phyloP scores from a whole-genome alignment of 2,797 vertebrate species.

The Lutjanus campechanus region DNA sequence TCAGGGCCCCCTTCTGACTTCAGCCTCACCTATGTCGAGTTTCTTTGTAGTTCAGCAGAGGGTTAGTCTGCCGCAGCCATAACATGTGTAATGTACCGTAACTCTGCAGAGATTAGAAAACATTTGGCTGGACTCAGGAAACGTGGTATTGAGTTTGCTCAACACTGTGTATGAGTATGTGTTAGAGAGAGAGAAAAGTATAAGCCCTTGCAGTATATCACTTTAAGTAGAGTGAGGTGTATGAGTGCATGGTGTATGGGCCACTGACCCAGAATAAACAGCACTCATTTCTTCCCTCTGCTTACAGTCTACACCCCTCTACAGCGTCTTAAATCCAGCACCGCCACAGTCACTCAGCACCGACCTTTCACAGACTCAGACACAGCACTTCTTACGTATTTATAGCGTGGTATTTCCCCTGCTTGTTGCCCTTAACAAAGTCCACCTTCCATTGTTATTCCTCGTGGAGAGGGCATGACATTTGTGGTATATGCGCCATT shows the following conservation, averaged over 20 bases:
- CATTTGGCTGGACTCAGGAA: slow-evolving; percentile 46
- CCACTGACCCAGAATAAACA: slow-evolving; percentile 57
- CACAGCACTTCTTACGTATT: slow-evolving; percentile 63
- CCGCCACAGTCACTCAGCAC: slow-evolving; percentile 52
- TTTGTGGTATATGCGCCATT: slow-evolving; percentile 56
- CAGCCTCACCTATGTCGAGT: slow-evolving; percentile 51
- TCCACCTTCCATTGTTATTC: slow-evolving; percentile 77
- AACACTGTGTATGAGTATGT: not conserved
- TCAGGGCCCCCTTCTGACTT: slow-evolving; percentile 41
- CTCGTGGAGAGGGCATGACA: slow-evolving; percentile 62
- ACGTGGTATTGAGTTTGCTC: slow-evolving; percentile 6
- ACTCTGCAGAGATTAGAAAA: slow-evolving; percentile 60
- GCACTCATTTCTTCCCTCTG: slow-evolving; percentile 40
- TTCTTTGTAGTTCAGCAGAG: slow-evolving; percentile 65
- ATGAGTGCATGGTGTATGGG: slow-evolving; percentile 13
- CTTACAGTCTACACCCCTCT: slow-evolving; percentile 35
- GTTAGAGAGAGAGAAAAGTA: not conserved
- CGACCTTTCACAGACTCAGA: slow-evolving; percentile 53
- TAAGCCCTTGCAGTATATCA: slow-evolving; percentile 7
- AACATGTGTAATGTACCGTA: slow-evolving; percentile 71
- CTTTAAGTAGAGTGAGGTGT: slow-evolving; percentile 23
- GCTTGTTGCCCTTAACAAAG: slow-evolving; percentile 62
- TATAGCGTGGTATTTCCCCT: slow-evolving; percentile 74
- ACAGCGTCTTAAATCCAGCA: slow-evolving; percentile 42
- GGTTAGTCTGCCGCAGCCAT: slow-evolving; percentile 66